These are phyloP conservation scores for Aphelinus certus DNA, from an alignment of 1,140 invertebrate genomes.

Conservation along the genomic window DNA sequence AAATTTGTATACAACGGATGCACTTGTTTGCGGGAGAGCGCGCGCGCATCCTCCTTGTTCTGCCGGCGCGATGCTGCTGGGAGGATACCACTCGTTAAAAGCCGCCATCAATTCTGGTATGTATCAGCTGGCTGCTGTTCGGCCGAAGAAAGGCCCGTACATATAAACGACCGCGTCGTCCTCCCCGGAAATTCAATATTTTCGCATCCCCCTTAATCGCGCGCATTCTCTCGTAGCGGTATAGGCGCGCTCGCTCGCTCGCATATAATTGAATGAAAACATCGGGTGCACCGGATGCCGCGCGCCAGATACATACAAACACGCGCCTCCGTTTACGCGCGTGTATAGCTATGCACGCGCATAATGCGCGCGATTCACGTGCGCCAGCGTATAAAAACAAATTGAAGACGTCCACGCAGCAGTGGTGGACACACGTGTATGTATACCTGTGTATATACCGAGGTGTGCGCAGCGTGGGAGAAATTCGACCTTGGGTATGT, in stretches of 20 bases:
- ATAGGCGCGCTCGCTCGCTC: background rate
- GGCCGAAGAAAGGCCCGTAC: conserved; percentile 2
- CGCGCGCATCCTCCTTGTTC: too few species aligned
- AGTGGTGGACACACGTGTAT: background rate
- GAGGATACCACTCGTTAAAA: conserved; percentile 15
- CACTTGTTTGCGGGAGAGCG: too few species aligned
- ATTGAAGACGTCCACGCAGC: background rate
- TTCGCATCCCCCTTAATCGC: conserved; percentile 13
- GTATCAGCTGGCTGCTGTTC: background rate
- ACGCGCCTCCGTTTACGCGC: background rate
- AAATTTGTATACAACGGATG: too few species aligned
- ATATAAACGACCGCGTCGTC: conserved; percentile 6
- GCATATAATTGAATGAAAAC: conserved; percentile 20
- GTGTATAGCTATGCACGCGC: background rate
- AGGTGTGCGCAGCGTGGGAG: background rate
- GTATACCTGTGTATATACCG: background rate
- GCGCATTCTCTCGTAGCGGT: background rate
- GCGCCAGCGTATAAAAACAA: background rate
- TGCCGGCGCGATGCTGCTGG: background rate
- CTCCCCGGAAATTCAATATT: conserved; percentile 26
- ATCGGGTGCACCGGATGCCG: conserved; percentile 14
- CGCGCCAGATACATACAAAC: background rate
- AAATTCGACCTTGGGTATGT: background rate
- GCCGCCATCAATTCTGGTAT: background rate
- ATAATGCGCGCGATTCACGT: background rate